Conservation (phyloP, 2,113 vertebrate species). For the Tenebrosternarchus preto region DNA sequence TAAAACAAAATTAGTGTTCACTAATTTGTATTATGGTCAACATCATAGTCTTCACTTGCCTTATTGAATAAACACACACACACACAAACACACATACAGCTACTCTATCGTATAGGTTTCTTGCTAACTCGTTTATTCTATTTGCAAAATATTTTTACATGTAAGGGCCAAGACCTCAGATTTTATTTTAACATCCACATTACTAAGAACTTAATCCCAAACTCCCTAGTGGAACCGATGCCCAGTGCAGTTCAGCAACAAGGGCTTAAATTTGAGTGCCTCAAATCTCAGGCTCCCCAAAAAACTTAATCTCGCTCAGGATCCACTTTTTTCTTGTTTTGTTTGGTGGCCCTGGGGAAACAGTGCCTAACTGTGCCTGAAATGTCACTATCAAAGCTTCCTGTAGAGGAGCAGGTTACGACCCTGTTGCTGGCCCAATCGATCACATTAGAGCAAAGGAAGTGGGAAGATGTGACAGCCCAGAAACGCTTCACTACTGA, state of each 20-base stretch:
- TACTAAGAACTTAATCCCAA: conserved; percentile 66
- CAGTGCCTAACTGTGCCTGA: conserved; percentile 69
- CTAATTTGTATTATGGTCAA: too few species aligned
- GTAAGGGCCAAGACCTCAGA: conserved; percentile 69
- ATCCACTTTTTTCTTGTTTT: conserved; percentile 62
- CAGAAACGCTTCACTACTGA: conserved; percentile 73
- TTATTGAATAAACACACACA: too few species aligned
- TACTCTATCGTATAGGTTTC: conserved; percentile 34
- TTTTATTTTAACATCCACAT: conserved; percentile 70
- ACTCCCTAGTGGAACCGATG: conserved; percentile 69
- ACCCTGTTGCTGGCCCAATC: conserved; percentile 64
- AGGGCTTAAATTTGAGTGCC: conserved; percentile 65
- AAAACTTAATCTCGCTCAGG: conserved; percentile 62
- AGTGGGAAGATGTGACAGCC: conserved; percentile 67
- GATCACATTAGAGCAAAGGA: conserved; percentile 70
- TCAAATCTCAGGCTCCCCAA: conserved; percentile 58
- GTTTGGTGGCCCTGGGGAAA: conserved; percentile 69
- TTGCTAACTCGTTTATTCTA: conserved; percentile 66
- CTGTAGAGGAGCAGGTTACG: conserved; percentile 62
- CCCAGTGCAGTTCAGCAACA: conserved; percentile 71
- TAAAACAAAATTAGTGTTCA: too few species aligned
- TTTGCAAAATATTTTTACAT: conserved; percentile 69
- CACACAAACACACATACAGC: too few species aligned
- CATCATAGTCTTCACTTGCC: too few species aligned
- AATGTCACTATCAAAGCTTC: conserved; percentile 70